Evolutionary conservation across 2,113 vertebrate species (phyloP).

Genomic region (Raja brachyura): DNA sequence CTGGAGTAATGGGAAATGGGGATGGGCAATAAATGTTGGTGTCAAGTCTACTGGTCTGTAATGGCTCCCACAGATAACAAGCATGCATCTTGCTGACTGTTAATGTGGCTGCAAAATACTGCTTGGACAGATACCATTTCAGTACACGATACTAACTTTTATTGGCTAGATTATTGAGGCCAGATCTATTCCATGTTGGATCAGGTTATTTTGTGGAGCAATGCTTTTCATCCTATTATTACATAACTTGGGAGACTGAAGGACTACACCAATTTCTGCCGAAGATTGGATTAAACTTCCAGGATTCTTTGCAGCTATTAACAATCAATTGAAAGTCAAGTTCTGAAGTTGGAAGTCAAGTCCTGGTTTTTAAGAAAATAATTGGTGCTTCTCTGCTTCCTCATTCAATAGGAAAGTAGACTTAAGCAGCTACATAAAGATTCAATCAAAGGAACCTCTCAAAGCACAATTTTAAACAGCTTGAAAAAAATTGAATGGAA

Average conservation of each 20-base stretch:
- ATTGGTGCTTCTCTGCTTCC: neutral
- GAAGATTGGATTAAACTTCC: neutral
- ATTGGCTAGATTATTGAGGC: neutral
- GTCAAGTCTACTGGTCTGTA: too few relatives aligned
- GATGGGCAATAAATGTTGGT: too few relatives aligned
- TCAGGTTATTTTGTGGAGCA: neutral
- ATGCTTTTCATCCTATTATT: neutral
- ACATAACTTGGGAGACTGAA: neutral
- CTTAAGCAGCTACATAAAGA: neutral
- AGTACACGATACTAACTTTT: neutral
- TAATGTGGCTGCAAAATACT: neutral
- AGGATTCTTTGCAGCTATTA: neutral
- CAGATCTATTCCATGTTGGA: neutral
- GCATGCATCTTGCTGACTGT: neutral
- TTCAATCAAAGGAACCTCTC: neutral
- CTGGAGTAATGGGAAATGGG: too few relatives aligned
- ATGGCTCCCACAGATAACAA: neutral
- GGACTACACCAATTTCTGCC: neutral
- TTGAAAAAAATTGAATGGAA: neutral
- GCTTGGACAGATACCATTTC: neutral
- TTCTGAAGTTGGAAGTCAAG: neutral
- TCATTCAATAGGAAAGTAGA: neutral
- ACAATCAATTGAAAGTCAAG: neutral
- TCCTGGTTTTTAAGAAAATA: neutral
- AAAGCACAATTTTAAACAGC: constrained; percentile 8